Evolutionary conservation across 2,888 invertebrate genomes (phyloP), one percentile per base, ranked within the genome.

Genomic region (Tetropium fuscum): DNA sequence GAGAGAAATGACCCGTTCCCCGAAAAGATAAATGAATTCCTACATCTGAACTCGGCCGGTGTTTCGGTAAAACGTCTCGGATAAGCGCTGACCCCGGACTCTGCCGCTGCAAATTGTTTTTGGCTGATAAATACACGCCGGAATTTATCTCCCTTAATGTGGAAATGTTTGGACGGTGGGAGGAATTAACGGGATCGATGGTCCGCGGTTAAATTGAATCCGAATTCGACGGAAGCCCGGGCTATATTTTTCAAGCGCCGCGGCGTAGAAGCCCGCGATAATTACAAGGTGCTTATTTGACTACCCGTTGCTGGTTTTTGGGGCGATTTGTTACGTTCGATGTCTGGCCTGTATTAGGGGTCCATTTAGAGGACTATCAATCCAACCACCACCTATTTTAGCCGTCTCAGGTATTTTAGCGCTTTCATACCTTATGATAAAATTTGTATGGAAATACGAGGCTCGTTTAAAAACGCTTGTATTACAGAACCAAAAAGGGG

Each of bases 21-120:
- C 30, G 49, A 58, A 38, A 60, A 68, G 68, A 68, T 66, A 66
- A 68, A 68, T 68, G 68, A 68, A 68, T 66, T 63, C 65, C 61
- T 61, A 58, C 62, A 56, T 64, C 66, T 67, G 64, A 67, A 66
- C 61, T 56, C 45, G 60, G 61, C 61, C 61, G 40, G 59, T 44
- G 57, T 51, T 63, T 59, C 58, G 36, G 53, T 38, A 41, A 51
- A 55, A 53, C 48, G 41, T 48, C 53, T 43, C 44, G 49, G 64
- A 68, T 60, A 68, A 63, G 63, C n/a, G n/a, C 63, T 59, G 60
- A 60, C 62, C 58, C 56, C 47, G 43, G 61, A 55, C 66, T 56
- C 51, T 48, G 41, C 41, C 16, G 53, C 58, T 44, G 54, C 63
- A 66, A 66, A 66, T 66, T 66, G 61, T 66, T 66, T 64, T 66